phyloP scores from a whole-genome alignment of 2,888 invertebrate species.

The Torymus texanus region DNA sequence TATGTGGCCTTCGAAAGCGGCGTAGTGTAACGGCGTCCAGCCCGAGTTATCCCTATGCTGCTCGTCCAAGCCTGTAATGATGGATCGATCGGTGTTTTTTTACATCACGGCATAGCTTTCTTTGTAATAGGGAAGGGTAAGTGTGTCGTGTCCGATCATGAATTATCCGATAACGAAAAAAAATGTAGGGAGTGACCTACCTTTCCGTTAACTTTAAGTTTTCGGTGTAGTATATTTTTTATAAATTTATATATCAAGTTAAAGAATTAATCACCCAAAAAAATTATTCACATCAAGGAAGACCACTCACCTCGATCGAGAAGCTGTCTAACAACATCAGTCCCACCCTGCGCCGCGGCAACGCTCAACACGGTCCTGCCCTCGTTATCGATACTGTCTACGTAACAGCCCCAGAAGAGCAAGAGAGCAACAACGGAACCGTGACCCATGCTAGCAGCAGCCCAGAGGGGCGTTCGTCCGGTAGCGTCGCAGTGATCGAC shows the following conservation, averaged over 20 bases:
- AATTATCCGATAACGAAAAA: too few species aligned
- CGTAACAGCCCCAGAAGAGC: conserved; percentile 96
- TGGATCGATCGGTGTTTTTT: background rate
- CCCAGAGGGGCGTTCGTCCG: conserved; percentile 92
- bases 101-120: too few species aligned
- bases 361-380: conserved; percentile 92
- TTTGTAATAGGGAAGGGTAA: too few species aligned
- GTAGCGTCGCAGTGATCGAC: conserved; percentile 89
- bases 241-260: too few species aligned
- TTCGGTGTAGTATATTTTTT: too few species aligned
- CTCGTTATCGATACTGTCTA: conserved; percentile 95
- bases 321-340: conserved; percentile 91
- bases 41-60: conserved; percentile 95
- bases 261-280: background rate
- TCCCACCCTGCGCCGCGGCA: conserved; percentile 90
- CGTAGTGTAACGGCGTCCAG: conserved; percentile 97
- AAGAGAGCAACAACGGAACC: conserved; percentile 89
- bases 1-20: conserved; percentile 94
- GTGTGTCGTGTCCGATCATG: too few species aligned
- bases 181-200: too few species aligned
- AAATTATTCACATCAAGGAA: background rate
- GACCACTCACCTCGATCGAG: conserved; percentile 84
- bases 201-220: too few species aligned
- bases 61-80: conserved; percentile 82
- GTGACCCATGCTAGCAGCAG: conserved; percentile 95